Conservation (phyloP, 2,797 vertebrate species). For the Spea hammondii region DNA sequence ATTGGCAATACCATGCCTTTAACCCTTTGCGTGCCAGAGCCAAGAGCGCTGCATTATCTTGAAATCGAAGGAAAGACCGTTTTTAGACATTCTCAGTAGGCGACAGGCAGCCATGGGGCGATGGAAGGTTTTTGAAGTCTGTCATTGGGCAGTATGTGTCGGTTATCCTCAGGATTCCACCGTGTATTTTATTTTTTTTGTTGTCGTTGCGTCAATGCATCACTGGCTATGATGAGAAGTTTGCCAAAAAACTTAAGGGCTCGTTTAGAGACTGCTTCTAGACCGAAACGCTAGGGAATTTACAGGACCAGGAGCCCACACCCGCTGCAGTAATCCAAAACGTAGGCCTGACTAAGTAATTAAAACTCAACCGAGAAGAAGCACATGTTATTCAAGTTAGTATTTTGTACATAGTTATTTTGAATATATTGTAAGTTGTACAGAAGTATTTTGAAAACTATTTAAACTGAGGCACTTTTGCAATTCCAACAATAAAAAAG, state of each 20-base stretch:
- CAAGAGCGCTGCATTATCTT: constrained; percentile 61
- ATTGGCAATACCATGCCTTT: constrained; percentile 4
- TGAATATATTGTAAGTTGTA: constrained; percentile 98
- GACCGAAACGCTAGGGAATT: constrained; percentile 20
- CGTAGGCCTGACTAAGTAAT: constrained; percentile 23
- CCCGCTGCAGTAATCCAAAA: constrained; percentile 16
- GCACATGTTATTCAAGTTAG: constrained; percentile 74
- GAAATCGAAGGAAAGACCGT: constrained; percentile 62
- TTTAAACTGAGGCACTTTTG: constrained; percentile 95
- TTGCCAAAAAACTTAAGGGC: constrained; percentile 66
- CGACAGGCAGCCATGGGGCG: constrained; percentile 4
- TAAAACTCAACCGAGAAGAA: constrained; percentile 63
- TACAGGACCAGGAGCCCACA: constrained; percentile 1
- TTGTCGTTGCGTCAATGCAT: constrained; percentile 60
- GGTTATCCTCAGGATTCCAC: constrained; percentile 73
- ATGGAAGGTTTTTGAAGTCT: no score
- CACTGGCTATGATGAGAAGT: constrained; percentile 69
- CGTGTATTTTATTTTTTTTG: constrained; percentile 62
- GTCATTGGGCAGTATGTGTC: constrained; percentile 57
- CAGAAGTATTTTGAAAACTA: constrained; percentile 92
- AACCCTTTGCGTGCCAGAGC: constrained; percentile 63
- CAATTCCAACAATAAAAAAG: constrained; percentile 94
- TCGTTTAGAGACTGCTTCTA: constrained; percentile 65
- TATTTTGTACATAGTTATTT: constrained; percentile 92
- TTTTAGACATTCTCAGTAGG: constrained; percentile 60